Percentiles rank a stretch among this genome's conserved stretches.
phyloP scores from a whole-genome alignment of 2,797 vertebrate genomes.

The Pagetopsis macropterus region DNA sequence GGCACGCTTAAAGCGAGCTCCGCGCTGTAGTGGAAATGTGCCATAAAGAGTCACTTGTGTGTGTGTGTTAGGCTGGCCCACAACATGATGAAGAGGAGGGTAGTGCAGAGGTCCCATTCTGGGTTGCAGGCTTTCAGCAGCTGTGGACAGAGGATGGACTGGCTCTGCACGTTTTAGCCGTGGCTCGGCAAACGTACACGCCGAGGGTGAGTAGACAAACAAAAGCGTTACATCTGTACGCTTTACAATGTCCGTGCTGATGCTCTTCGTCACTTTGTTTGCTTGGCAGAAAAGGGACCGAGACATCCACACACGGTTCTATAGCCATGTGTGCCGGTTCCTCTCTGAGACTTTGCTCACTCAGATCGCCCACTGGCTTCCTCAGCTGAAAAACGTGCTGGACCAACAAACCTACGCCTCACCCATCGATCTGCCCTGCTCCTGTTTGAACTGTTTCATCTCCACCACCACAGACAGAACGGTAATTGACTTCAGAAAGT shows the following conservation, averaged over 20 bases:
- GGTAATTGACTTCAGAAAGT: constrained; percentile 37
- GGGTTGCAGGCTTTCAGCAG: constrained; percentile 80
- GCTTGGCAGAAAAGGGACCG: constrained; percentile 63
- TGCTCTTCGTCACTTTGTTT: constrained; percentile 7
- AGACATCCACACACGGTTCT: constrained; percentile 60
- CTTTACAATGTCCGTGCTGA: neutral
- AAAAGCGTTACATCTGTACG: neutral
- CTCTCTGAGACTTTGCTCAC: constrained; percentile 68
- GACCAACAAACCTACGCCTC: constrained; percentile 54
- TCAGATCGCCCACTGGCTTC: constrained; percentile 70
- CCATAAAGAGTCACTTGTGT: neutral
- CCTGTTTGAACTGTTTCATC: constrained; percentile 67
- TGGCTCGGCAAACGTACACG: constrained; percentile 36
- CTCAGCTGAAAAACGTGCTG: constrained; percentile 60
- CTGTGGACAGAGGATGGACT: constrained; percentile 76
- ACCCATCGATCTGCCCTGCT: constrained; percentile 64
- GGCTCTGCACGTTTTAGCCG: constrained; percentile 70
- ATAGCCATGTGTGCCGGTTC: constrained; percentile 68
- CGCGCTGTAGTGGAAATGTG: no score
- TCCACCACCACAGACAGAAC: constrained; percentile 68
- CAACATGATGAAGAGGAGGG: neutral
- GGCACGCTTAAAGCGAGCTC: no score
- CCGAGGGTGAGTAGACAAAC: constrained; percentile 53
- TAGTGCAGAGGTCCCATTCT: constrained; percentile 44
- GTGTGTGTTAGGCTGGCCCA: constrained; percentile 50